These are phyloP conservation scores for Neodiprion virginianus DNA, from an alignment of 1,140 invertebrate genomes.

Conservation along the genomic window DNA sequence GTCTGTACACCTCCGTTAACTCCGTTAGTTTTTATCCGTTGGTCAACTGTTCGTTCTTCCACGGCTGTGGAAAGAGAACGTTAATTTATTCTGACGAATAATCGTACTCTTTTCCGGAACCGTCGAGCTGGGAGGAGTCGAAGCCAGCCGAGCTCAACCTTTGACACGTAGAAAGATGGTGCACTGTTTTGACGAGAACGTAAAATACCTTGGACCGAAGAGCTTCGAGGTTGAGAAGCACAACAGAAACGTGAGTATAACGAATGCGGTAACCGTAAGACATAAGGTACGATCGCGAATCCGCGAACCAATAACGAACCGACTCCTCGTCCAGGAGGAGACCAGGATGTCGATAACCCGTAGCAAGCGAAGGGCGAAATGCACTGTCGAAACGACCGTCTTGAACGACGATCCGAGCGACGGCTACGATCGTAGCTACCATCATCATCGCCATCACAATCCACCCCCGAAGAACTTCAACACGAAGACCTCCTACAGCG, in stretches of 20 bases:
- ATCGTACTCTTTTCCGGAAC: background rate
- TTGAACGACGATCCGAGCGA: background rate
- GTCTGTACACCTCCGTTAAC: too few species aligned
- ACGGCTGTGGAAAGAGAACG: background rate
- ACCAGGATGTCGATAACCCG: conserved; percentile 9
- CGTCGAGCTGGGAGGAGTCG: conserved; percentile 1
- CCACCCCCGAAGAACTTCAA: conserved; percentile 5
- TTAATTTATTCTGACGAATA: conserved; percentile 2
- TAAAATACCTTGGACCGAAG: background rate
- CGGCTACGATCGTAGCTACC: background rate
- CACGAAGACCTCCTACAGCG: conserved; percentile 4
- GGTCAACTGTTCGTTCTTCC: background rate
- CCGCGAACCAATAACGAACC: too few species aligned
- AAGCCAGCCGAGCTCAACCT: background rate
- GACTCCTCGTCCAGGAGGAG: background rate
- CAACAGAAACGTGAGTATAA: background rate
- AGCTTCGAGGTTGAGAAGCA: conserved; percentile 15
- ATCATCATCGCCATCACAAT: background rate
- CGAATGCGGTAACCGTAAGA: background rate
- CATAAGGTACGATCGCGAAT: too few species aligned
- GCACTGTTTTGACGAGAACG: conserved; percentile 13
- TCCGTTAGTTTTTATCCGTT: too few species aligned
- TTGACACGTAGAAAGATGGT: conserved; percentile 12
- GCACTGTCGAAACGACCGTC: background rate
- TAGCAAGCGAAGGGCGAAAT: background rate